A percentile compares a stretch with the other conserved stretches of the same genome.
Conservation (phyloP, 2,888 invertebrate genomes). For the Penaeus monodon region DNA sequence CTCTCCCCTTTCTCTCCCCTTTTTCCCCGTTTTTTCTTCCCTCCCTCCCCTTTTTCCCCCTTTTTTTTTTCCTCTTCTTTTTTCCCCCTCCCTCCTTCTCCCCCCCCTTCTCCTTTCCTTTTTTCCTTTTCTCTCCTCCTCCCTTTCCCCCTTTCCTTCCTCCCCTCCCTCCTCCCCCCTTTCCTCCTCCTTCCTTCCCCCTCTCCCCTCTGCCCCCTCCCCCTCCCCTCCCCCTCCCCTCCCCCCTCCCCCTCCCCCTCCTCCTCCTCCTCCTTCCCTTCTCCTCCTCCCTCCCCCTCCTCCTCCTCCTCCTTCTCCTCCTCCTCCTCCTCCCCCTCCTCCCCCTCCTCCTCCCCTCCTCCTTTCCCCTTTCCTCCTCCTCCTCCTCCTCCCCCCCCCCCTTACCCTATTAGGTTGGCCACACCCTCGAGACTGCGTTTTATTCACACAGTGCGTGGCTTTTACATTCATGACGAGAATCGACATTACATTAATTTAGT, state of each 20-base stretch:
- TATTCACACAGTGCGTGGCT: no score
- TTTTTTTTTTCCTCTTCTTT: not conserved
- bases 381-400: no score
- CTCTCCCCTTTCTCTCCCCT: not conserved
- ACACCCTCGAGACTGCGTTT: no score
- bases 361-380: no score
- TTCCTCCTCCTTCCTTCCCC: conserved; percentile 21
- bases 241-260: not conserved
- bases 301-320: no score
- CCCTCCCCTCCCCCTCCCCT: not conserved
- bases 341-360: no score
- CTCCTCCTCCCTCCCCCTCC: no score
- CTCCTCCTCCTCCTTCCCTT: not conserved
- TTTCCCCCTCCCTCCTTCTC: conserved; percentile 17
- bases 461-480: no score
- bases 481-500: no score
- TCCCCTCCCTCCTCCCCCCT: conserved; percentile 29
- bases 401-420: no score
- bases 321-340: no score
- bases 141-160: not conserved
- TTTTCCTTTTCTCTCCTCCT: no score
- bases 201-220: not conserved
- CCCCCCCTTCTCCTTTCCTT: not conserved
- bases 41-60: conserved; percentile 23
- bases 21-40: conserved; percentile 1